Conservation (phyloP, 2,888 invertebrate genomes). For the Scaptodrosophila latifasciaeformis region DNA sequence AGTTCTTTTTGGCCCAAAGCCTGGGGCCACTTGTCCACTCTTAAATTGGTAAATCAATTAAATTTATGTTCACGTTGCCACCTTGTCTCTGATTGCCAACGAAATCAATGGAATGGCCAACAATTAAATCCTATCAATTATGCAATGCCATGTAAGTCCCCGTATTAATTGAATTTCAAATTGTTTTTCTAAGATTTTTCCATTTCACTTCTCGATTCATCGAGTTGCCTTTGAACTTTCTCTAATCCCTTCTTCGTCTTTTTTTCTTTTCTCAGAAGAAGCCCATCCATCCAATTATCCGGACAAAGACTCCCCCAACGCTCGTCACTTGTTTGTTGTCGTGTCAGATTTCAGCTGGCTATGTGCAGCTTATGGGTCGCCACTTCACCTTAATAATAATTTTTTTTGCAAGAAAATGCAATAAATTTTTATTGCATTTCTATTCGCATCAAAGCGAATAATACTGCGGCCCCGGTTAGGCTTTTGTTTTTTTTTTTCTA, state of each 20-base stretch:
- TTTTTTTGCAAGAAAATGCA: neutral
- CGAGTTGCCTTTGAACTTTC: conserved; percentile 25
- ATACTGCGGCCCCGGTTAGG: too few species aligned
- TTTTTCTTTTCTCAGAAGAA: conserved; percentile 36
- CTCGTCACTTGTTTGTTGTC: neutral
- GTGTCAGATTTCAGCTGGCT: neutral
- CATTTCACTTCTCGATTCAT: conserved; percentile 23
- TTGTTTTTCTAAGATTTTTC: conserved; percentile 18
- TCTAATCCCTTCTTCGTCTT: neutral
- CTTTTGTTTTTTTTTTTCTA: too few species aligned
- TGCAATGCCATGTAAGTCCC: conserved; percentile 33
- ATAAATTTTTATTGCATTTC: neutral
- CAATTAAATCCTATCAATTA: conserved; percentile 54
- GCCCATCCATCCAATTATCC: conserved; percentile 12
- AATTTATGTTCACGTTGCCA: conserved; percentile 59
- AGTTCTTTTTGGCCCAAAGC: conserved; percentile 29
- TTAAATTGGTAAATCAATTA: conserved; percentile 64
- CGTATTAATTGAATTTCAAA: conserved; percentile 36
- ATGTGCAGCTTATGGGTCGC: too few species aligned
- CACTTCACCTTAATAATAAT: too few species aligned
- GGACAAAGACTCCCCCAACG: too few species aligned
- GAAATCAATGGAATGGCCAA: conserved; percentile 42
- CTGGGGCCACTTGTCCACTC: conserved; percentile 13
- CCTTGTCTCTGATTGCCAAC: conserved; percentile 43
- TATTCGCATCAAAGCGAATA: too few species aligned